Percentiles rank a stretch among this genome's conserved stretches.
phyloP scores from a whole-genome alignment of 1,140 invertebrate species.

The Cydia splendana region DNA sequence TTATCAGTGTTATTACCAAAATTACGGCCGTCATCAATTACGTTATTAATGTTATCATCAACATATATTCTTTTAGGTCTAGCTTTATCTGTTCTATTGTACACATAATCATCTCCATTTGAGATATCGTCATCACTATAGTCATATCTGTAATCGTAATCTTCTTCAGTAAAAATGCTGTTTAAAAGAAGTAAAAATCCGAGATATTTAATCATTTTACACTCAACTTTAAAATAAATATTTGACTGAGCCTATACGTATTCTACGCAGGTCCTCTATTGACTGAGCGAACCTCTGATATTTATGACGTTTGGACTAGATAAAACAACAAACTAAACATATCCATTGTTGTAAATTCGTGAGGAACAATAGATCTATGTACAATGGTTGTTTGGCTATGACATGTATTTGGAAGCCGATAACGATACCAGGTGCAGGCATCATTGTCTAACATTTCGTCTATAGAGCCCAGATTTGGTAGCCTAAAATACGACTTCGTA shows the following conservation, averaged over 20 bases:
- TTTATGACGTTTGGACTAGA: conserved; percentile 18
- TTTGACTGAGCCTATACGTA: neutral
- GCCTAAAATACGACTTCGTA: neutral
- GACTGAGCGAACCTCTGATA: neutral
- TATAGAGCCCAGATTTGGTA: neutral
- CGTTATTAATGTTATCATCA: neutral
- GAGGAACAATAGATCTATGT: neutral
- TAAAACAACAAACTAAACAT: conserved; percentile 16
- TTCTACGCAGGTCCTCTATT: neutral
- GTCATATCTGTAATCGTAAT: neutral
- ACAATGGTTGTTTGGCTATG: conserved; percentile 23
- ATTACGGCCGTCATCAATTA: neutral
- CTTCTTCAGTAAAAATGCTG: neutral
- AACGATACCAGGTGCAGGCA: neutral
- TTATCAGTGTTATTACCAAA: neutral
- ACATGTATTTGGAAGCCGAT: neutral
- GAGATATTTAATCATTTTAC: conserved; percentile 1
- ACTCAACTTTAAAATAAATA: neutral
- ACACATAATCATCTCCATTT: neutral
- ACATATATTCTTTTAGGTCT: neutral
- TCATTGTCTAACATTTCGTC: neutral
- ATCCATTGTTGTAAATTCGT: neutral
- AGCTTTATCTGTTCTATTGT: neutral
- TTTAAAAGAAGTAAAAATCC: neutral
- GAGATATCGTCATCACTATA: neutral